Percentiles rank a stretch among this genome's conserved stretches.
These are phyloP conservation scores for Odontomachus brunneus DNA, from an alignment of 1,140 invertebrate species.

Conservation along the genomic window DNA sequence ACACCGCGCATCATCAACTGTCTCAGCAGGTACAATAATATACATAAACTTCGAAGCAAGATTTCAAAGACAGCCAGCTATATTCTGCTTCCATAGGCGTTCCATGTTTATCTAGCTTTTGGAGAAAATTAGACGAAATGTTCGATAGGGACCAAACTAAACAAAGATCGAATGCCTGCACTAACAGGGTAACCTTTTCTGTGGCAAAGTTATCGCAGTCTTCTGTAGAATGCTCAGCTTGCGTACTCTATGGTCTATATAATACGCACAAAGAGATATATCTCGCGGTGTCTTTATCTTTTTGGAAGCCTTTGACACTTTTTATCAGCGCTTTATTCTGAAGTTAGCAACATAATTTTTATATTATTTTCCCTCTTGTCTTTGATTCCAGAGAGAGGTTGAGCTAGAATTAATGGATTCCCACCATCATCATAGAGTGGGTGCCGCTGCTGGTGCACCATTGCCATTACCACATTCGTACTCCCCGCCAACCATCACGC, in stretches of 20 bases:
- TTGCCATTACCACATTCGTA: constrained; percentile 84
- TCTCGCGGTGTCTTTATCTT: too few species aligned
- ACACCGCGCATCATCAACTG: constrained; percentile 82
- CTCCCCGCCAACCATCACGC: constrained; percentile 82
- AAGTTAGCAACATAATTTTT: constrained; percentile 14
- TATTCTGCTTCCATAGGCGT: too few species aligned
- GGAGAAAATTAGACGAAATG: too few species aligned
- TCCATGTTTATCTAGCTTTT: too few species aligned
- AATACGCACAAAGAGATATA: background rate
- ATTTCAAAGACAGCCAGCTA: too few species aligned
- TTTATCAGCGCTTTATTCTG: background rate
- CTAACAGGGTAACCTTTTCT: too few species aligned
- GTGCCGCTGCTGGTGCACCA: constrained; percentile 80
- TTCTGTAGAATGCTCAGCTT: too few species aligned
- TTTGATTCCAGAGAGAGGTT: constrained; percentile 78
- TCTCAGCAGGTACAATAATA: constrained; percentile 84
- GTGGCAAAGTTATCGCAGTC: too few species aligned
- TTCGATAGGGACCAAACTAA: too few species aligned
- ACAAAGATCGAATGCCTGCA: too few species aligned
- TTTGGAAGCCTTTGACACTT: background rate
- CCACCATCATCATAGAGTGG: constrained; percentile 81
- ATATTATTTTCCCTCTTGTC: background rate
- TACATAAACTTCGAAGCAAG: too few species aligned
- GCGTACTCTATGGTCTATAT: too few species aligned
- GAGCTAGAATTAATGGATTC: constrained; percentile 81